phyloP scores from a whole-genome alignment of 2,113 vertebrate species.

The Zosterops japonicus region DNA sequence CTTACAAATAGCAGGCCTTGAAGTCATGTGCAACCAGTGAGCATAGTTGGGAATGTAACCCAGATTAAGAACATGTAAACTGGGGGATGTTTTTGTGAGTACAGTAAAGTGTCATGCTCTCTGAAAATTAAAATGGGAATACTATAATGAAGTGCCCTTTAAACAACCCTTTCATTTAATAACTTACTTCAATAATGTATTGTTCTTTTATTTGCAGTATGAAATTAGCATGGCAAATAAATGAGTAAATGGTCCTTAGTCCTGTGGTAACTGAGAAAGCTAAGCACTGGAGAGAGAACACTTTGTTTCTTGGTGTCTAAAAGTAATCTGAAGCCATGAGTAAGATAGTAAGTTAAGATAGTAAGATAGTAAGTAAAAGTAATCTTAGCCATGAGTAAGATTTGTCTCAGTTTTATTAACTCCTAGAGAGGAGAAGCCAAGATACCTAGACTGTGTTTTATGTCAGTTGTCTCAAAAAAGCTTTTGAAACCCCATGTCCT shows the following conservation, averaged over 20 bases:
- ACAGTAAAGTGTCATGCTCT: neutral
- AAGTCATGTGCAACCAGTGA: neutral
- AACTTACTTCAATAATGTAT: neutral
- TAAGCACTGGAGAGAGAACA: neutral
- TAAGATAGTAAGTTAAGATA: no score
- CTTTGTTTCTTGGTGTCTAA: neutral
- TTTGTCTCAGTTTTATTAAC: neutral
- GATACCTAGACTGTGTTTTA: neutral
- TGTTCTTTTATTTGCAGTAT: neutral
- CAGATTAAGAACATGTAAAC: neutral
- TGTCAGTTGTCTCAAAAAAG: neutral
- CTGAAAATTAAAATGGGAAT: neutral
- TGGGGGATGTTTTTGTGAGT: neutral
- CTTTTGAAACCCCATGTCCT: fast-evolving
- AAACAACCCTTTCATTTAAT: neutral
- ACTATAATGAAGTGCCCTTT: neutral
- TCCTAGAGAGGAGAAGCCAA: neutral
- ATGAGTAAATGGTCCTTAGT: neutral
- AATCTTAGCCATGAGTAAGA: neutral
- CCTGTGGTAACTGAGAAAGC: neutral
- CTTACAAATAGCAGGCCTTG: neutral
- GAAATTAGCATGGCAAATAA: neutral
- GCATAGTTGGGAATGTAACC: neutral
- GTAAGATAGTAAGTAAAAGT: no score
- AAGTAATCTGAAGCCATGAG: neutral